Evolutionary conservation across 1,140 invertebrate genomes (phyloP).

Genomic region (Pinna nobilis): DNA sequence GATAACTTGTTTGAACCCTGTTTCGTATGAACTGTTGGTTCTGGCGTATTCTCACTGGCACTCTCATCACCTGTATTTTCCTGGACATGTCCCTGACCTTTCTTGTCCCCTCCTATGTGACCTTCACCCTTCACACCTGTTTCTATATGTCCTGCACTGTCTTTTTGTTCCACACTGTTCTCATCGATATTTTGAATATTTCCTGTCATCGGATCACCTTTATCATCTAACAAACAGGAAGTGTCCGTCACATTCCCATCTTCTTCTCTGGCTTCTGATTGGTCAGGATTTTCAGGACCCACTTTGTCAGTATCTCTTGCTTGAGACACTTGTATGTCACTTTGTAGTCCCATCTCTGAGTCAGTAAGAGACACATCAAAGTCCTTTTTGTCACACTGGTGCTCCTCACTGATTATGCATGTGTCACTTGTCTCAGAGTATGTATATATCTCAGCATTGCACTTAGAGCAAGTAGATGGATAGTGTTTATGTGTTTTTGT

Average conservation of each 20-base stretch:
- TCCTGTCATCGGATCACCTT: background rate
- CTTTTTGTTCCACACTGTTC: background rate
- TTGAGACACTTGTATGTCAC: conserved; percentile 37
- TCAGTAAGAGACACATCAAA: background rate
- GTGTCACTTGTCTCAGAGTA: conserved; percentile 82
- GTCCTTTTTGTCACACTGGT: conserved; percentile 31
- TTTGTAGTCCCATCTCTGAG: background rate
- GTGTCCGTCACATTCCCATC: background rate
- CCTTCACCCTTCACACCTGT: conserved; percentile 6
- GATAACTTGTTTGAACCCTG: conserved; percentile 1
- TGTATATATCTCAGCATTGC: conserved; percentile 72
- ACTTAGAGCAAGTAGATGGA: conserved; percentile 59
- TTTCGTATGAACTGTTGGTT: background rate
- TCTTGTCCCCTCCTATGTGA: no score
- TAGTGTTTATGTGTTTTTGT: conserved; percentile 69
- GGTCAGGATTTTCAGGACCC: conserved; percentile 1
- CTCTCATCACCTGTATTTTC: background rate
- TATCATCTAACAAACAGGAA: background rate
- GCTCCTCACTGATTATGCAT: conserved; percentile 82
- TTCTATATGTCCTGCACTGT: conserved; percentile 2
- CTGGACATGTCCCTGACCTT: no score
- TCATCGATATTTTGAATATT: background rate
- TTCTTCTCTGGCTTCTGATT: conserved; percentile 13
- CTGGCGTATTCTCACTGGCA: background rate
- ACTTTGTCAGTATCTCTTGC: conserved; percentile 17